A percentile compares a stretch with the other conserved stretches of the same genome.
These are phyloP conservation scores for Drosophila albomicans DNA, from an alignment of 1,140 invertebrate species.

Conservation along the genomic window DNA sequence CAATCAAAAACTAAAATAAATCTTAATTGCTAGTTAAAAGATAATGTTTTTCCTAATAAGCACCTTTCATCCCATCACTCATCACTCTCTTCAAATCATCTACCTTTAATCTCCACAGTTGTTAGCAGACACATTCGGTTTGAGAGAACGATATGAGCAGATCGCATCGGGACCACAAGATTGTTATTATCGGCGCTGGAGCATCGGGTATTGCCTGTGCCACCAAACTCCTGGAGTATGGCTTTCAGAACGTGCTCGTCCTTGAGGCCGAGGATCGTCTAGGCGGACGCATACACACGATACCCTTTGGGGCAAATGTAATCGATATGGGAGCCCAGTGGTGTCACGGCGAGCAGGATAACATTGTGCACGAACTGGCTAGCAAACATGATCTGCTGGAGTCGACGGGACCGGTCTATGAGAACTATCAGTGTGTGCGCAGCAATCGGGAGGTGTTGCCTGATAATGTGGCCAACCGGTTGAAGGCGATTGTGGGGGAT, in stretches of 20 bases:
- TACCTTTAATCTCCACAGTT: constrained; percentile 22
- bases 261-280: constrained; percentile 90
- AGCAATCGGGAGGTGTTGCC: constrained; percentile 83
- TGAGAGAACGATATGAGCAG: constrained; percentile 53
- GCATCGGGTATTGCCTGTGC: constrained; percentile 88
- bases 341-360: constrained; percentile 92
- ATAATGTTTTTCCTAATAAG: no score
- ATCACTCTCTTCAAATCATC: no score
- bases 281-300: constrained; percentile 89
- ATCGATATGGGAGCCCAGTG: constrained; percentile 93
- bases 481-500: constrained; percentile 78
- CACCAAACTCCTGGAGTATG: constrained; percentile 86
- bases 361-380: constrained; percentile 89
- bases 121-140: constrained; percentile 7
- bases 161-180: constrained; percentile 69
- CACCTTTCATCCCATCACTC: no score
- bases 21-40: no score
- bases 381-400: constrained; percentile 87
- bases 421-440: constrained; percentile 82
- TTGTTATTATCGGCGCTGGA: constrained; percentile 88
- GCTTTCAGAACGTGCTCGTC: constrained; percentile 86
- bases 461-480: constrained; percentile 63
- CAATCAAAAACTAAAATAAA: no score
- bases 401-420: constrained; percentile 72
- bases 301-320: constrained; percentile 87